phyloP scores from a whole-genome alignment of 2,888 invertebrate species.

The Lydus trimaculatus region DNA sequence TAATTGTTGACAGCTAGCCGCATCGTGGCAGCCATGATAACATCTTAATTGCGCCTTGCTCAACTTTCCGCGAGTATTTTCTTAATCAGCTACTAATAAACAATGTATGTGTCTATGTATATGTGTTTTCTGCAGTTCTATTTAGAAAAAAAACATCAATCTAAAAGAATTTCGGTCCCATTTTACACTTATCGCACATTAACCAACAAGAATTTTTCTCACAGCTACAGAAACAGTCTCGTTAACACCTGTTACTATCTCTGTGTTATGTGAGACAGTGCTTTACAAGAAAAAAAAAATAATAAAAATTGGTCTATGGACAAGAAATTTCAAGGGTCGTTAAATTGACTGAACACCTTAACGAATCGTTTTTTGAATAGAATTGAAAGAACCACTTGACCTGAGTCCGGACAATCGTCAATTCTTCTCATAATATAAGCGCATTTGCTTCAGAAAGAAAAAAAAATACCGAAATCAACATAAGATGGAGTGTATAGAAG shows the following conservation, averaged over 20 bases:
- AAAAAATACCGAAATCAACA: not conserved
- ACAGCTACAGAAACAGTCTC: slow-evolving; percentile 21
- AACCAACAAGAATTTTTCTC: slow-evolving; percentile 21
- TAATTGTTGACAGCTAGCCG: slow-evolving; percentile 62
- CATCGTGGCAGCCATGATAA: slow-evolving; percentile 59
- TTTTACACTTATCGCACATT: not conserved
- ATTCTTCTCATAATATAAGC: slow-evolving; percentile 10
- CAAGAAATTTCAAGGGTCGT: slow-evolving; percentile 35
- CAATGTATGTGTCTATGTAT: slow-evolving; percentile 5
- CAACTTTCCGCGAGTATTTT: slow-evolving; percentile 59
- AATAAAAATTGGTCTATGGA: not conserved
- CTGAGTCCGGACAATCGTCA: slow-evolving; percentile 15
- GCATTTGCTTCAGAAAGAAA: slow-evolving; percentile 2
- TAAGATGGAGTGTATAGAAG: not conserved
- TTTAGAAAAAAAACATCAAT: not conserved
- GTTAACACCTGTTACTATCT: slow-evolving; percentile 33
- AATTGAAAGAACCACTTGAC: slow-evolving; percentile 28
- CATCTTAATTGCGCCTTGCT: slow-evolving; percentile 61
- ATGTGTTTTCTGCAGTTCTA: not conserved
- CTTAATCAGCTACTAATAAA: slow-evolving; percentile 50
- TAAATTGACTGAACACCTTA: slow-evolving; percentile 33
- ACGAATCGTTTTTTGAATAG: slow-evolving; percentile 33
- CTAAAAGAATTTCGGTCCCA: not conserved
- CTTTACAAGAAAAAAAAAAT: not conserved
- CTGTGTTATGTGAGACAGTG: not conserved